A percentile compares a stretch with the other conserved stretches of the same genome.
Evolutionary conservation across 2,888 invertebrate species (phyloP).

Genomic region (Crioceris asparagi): DNA sequence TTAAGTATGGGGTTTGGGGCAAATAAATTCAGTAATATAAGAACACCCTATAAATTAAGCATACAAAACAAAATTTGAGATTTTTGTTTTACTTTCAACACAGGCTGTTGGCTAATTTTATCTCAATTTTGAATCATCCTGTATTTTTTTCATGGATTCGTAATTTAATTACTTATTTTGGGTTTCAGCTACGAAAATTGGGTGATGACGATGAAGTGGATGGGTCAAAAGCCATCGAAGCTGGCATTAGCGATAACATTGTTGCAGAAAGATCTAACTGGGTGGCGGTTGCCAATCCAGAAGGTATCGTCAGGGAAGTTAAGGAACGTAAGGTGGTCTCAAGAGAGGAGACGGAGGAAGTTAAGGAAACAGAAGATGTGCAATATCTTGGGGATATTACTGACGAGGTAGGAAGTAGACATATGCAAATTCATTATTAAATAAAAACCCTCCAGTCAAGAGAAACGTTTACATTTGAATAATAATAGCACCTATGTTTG

Average conservation of each 20-base stretch:
- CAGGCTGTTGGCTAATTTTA: too few relatives aligned
- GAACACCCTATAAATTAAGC: too few relatives aligned
- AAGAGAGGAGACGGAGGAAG: slow-evolving; percentile 71
- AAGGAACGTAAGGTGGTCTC: slow-evolving; percentile 70
- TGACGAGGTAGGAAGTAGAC: slow-evolving; percentile 68
- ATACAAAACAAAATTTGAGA: too few relatives aligned
- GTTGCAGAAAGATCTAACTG: slow-evolving; percentile 32
- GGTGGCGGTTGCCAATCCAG: slow-evolving; percentile 54
- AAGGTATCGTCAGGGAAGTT: slow-evolving; percentile 70
- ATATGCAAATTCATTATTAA: not conserved
- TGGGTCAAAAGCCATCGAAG: slow-evolving; percentile 26
- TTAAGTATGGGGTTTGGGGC: too few relatives aligned
- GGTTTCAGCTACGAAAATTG: slow-evolving; percentile 32
- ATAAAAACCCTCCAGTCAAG: not conserved
- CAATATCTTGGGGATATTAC: slow-evolving; percentile 76
- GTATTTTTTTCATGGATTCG: too few relatives aligned
- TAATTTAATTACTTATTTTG: not conserved
- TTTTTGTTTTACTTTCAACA: too few relatives aligned
- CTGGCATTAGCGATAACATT: slow-evolving; percentile 13
- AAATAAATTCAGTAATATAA: too few relatives aligned
- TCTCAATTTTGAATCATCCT: too few relatives aligned
- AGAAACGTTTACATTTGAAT: too few relatives aligned
- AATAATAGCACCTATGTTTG: too few relatives aligned
- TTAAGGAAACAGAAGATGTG: slow-evolving; percentile 74
- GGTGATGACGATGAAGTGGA: slow-evolving; percentile 33